Evolutionary conservation across 2,797 vertebrate species (phyloP), one percentile per base, ranked within the genome.

Genomic region (Morus bassanus): DNA sequence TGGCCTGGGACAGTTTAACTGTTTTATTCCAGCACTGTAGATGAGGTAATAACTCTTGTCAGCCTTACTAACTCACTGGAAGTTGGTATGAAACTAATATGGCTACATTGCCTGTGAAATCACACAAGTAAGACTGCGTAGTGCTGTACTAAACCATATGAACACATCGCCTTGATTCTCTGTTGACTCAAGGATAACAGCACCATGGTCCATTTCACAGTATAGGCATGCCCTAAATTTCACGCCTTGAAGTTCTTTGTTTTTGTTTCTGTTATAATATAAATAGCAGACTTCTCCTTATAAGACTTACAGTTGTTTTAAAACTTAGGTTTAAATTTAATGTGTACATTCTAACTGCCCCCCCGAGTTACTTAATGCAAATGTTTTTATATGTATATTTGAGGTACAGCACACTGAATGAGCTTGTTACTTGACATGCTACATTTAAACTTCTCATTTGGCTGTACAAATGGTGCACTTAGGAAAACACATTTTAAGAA

Each of bases 381-480:
- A 88, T 74, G 30, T 82, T 78, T 70, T 84, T 73, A 13, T 82
- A 63, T 14, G 13, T 91, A 6, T 84, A 72, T 75, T 85, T 87
- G 82, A 83, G n/a, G 61, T 80, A 35, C 18, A 89, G 64, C 19
- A 50, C 8, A 28, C 37, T 39, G 69, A 81, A 91, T 75, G 41
- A 93, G 61, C 41, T 76, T 89, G 61, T 89, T 95, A 75, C 30
- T 85, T 75, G 64, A 89, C 68, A 82, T 50, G 60, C 64, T 80
- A 46, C 84, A 80, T 93, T 93, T 77, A 92, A 83, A 88, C 27
- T 80, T 88, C 51, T 91, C 59, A 77, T 89, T 83, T 95, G 84
- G 93, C 84, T 89, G 74, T 80, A 83, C 88, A 92, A 95, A 95
- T 68, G 14, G 4, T 84, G 43, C 50, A 75, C 72, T 94, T 89